A percentile compares a stretch with the other conserved stretches of the same genome.
These are phyloP conservation scores for Anticlea derivata DNA, from an alignment of 2,888 invertebrate genomes.

Conservation along the genomic window DNA sequence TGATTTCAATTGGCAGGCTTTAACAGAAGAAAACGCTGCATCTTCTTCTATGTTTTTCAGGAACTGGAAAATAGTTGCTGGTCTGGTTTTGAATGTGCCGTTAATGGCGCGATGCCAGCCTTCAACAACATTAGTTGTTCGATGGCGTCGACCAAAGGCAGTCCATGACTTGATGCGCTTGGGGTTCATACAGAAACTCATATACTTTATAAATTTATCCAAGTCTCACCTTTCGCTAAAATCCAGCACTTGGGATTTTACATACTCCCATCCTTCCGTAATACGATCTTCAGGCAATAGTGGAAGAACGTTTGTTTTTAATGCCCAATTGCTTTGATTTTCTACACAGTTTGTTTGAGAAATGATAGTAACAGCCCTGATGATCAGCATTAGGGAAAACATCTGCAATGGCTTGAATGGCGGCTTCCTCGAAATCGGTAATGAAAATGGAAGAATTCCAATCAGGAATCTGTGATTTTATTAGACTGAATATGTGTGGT, in stretches of 20 bases:
- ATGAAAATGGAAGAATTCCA: constrained; percentile 20
- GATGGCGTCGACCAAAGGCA: constrained; percentile 12
- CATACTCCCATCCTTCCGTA: constrained; percentile 19
- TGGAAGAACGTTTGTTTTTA: constrained; percentile 20
- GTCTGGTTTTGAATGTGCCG: constrained; percentile 8
- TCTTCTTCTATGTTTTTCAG: constrained; percentile 12
- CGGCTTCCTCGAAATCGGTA: constrained; percentile 22
- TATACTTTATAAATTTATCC: constrained; percentile 20
- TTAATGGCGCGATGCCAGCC: constrained; percentile 1
- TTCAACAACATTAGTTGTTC: constrained; percentile 1
- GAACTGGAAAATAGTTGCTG: constrained; percentile 12
- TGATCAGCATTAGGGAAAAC: constrained; percentile 17
- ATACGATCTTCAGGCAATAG: constrained; percentile 16
- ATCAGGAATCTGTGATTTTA: constrained; percentile 20
- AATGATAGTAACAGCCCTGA: constrained; percentile 16
- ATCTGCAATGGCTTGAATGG: constrained; percentile 22
- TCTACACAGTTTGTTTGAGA: constrained; percentile 15
- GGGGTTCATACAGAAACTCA: constrained; percentile 15
- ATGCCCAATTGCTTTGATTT: constrained; percentile 16
- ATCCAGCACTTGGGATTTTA: constrained; percentile 10
- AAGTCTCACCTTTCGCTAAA: constrained; percentile 15
- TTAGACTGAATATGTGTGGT: constrained; percentile 18
- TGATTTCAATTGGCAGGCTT: constrained; percentile 18
- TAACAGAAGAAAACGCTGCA: constrained; percentile 13
- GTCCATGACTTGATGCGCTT: constrained; percentile 17